Evolutionary conservation across 2,113 vertebrate genomes (phyloP).

Genomic region (Poeciliopsis turrubarensis): DNA sequence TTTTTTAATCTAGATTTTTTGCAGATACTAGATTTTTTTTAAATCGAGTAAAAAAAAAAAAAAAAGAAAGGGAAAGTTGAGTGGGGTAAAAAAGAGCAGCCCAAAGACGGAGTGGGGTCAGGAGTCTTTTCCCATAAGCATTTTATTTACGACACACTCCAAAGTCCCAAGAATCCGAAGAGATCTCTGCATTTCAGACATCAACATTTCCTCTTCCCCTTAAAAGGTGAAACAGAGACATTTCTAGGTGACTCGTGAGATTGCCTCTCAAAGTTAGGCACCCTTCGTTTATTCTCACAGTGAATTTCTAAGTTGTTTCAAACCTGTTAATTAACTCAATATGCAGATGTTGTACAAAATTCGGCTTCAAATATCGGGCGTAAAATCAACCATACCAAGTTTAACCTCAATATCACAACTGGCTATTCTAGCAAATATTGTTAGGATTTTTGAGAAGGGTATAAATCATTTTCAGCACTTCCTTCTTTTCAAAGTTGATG

Average conservation of each 20-base stretch:
- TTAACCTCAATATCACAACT: no score
- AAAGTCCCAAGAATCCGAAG: neutral
- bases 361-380: no score
- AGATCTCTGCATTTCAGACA: conserved; percentile 3
- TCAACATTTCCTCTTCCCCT: neutral
- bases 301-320: neutral
- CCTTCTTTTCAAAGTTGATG: neutral
- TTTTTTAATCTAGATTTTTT: conserved; percentile 25
- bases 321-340: no score
- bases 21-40: neutral
- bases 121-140: neutral
- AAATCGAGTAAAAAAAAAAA: conserved; percentile 13
- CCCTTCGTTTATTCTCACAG: neutral
- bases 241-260: conserved; percentile 24
- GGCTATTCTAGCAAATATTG: no score
- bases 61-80: neutral
- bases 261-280: neutral
- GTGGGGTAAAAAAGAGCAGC: conserved; percentile 5
- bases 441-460: neutral
- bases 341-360: no score
- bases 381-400: no score
- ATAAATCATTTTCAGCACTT: neutral
- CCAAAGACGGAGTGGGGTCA: conserved; percentile 15
- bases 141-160: neutral
- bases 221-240: conserved; percentile 20